These are phyloP conservation scores for Gobiocypris rarus DNA, from an alignment of 2,113 vertebrate genomes.

Conservation along the genomic window DNA sequence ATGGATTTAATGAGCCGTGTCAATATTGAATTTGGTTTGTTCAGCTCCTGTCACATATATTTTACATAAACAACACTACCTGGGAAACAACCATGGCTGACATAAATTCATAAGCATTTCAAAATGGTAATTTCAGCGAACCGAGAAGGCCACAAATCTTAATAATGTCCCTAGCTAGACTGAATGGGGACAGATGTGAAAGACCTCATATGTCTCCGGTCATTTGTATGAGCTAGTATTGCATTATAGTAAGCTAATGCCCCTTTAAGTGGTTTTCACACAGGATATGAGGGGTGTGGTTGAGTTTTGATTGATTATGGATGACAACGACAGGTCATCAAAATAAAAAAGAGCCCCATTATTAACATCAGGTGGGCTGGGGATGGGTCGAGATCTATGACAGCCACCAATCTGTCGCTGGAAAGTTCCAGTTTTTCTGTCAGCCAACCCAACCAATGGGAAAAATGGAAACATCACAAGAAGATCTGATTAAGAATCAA, in stretches of 20 bases:
- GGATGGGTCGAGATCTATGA: neutral
- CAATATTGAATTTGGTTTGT: neutral
- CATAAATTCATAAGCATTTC: conserved; percentile 51
- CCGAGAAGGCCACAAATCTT: conserved; percentile 60
- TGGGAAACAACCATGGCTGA: conserved; percentile 27
- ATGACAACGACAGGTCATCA: conserved; percentile 24
- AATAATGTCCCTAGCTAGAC: conserved; percentile 67
- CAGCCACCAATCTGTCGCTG: conserved; percentile 2
- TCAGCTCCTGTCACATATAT: conserved; percentile 21
- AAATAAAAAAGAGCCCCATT: neutral
- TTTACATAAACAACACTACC: conserved; percentile 12
- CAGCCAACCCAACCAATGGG: conserved; percentile 7
- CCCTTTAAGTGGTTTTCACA: conserved; percentile 64
- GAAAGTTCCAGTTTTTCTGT: conserved; percentile 23
- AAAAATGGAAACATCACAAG: conserved; percentile 28
- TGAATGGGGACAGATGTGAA: conserved; percentile 67
- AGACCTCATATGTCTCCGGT: conserved; percentile 70
- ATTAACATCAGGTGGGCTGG: conserved; percentile 1
- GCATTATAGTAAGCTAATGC: conserved; percentile 72
- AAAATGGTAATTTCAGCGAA: conserved; percentile 50
- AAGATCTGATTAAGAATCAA: neutral
- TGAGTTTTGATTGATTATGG: conserved; percentile 64
- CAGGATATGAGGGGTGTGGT: conserved; percentile 66
- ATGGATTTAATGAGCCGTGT: neutral
- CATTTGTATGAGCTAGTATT: conserved; percentile 66